These are phyloP conservation scores for Pseudomyrmex flavicornis DNA, from an alignment of 1,140 invertebrate species.

Conservation along the genomic window DNA sequence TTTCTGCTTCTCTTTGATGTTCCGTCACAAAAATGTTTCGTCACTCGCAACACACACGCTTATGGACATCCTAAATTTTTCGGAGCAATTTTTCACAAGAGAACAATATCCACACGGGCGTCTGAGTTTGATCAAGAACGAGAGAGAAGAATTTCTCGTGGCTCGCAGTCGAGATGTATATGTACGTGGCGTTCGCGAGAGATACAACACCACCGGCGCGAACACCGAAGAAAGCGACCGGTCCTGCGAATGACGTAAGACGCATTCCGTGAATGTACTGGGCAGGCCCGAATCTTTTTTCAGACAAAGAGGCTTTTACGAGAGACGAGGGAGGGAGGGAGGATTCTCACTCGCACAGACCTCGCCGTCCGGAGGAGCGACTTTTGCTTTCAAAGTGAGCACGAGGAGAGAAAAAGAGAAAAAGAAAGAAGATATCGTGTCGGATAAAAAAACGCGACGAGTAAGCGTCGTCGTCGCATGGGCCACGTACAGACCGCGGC, in stretches of 20 bases:
- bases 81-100: too few species aligned
- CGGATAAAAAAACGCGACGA: slow-evolving; percentile 26
- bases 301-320: background rate
- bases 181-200: too few species aligned
- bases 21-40: too few species aligned
- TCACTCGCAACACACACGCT: too few species aligned
- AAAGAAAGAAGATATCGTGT: slow-evolving; percentile 8
- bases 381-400: slow-evolving; percentile 81
- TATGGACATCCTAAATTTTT: too few species aligned
- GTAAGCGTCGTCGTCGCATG: slow-evolving; percentile 66
- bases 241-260: slow-evolving; percentile 49
- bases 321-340: background rate
- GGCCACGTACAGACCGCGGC: slow-evolving; percentile 76
- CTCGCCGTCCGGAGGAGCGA: slow-evolving; percentile 53
- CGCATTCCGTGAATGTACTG: slow-evolving; percentile 12
- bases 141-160: background rate
- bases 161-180: background rate
- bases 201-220: too few species aligned
- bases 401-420: slow-evolving; percentile 51
- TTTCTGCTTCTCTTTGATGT: too few species aligned
- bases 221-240: slow-evolving; percentile 29
- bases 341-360: background rate
- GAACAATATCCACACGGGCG: too few species aligned
- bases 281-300: slow-evolving; percentile 21
- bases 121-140: too few species aligned